These are phyloP conservation scores for Tineola bisselliella DNA, from an alignment of 2,888 invertebrate genomes.

Conservation along the genomic window DNA sequence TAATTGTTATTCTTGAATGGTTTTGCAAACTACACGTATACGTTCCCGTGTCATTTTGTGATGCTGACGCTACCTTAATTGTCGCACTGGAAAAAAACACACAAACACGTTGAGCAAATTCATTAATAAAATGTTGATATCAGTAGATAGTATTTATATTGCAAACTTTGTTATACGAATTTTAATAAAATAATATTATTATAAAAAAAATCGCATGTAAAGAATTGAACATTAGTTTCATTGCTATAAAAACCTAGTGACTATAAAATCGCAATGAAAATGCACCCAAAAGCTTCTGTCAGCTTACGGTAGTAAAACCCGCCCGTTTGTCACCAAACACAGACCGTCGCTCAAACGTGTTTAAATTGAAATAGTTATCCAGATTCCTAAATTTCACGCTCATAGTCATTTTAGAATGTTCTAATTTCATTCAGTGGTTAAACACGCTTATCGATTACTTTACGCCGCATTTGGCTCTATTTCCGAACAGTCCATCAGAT, in stretches of 20 bases:
- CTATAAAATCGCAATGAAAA: background rate
- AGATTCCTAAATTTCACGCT: background rate
- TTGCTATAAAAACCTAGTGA: background rate
- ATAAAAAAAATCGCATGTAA: too few species aligned
- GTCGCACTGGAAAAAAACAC: slow-evolving; percentile 43
- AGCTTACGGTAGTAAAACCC: background rate
- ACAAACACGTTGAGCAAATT: too few species aligned
- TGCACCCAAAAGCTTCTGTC: background rate
- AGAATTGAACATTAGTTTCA: too few species aligned
- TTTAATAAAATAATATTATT: too few species aligned
- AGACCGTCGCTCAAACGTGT: background rate
- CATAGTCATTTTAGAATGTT: background rate
- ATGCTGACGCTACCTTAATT: slow-evolving; percentile 64
- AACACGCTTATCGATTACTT: slow-evolving; percentile 1
- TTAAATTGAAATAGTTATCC: background rate
- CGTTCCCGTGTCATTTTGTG: slow-evolving; percentile 72
- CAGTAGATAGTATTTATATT: too few species aligned
- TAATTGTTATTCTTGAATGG: slow-evolving; percentile 71
- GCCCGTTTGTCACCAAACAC: background rate
- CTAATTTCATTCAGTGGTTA: background rate
- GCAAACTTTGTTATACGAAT: too few species aligned
- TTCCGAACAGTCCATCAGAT: slow-evolving; percentile 4
- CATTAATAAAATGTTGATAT: too few species aligned
- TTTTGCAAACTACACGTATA: slow-evolving; percentile 73
- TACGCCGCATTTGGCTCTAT: background rate